phyloP scores from a whole-genome alignment of 2,113 vertebrate genomes.

The Tyto alba region DNA sequence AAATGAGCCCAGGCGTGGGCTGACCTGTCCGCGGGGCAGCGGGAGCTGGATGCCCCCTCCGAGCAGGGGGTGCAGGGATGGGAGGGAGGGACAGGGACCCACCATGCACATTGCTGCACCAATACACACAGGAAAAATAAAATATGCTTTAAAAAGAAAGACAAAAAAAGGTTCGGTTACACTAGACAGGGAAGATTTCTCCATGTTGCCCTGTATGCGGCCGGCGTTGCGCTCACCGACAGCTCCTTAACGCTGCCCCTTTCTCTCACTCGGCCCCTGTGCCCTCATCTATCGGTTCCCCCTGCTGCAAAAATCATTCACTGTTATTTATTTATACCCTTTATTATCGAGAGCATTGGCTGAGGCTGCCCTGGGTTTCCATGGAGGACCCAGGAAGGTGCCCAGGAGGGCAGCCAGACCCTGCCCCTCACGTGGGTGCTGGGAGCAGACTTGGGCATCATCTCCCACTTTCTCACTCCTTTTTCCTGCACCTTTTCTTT shows the following conservation, averaged over 20 bases:
- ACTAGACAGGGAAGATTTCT: neutral
- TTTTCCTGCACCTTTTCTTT: neutral
- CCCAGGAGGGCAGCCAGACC: neutral
- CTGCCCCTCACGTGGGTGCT: fast-evolving
- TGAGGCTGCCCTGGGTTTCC: neutral
- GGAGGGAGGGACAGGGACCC: neutral
- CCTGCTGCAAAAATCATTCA: neutral
- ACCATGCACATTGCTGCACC: fast-evolving
- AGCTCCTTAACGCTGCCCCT: neutral
- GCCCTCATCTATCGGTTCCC: fast-evolving
- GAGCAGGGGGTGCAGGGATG: neutral
- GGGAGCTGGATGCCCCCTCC: neutral
- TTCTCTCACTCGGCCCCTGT: fast-evolving
- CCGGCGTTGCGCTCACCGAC: fast-evolving
- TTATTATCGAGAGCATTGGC: neutral
- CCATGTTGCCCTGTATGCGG: fast-evolving
- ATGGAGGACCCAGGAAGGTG: neutral
- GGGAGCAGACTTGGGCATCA: neutral
- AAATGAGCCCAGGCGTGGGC: neutral
- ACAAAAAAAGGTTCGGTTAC: fast-evolving
- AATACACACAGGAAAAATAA: neutral
- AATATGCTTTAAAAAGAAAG: neutral
- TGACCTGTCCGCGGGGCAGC: fast-evolving
- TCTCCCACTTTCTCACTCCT: neutral
- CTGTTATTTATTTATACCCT: neutral